Base-by-base conservation (phyloP, 2,888 invertebrate species). In the Calephelis perditalis region DNA sequence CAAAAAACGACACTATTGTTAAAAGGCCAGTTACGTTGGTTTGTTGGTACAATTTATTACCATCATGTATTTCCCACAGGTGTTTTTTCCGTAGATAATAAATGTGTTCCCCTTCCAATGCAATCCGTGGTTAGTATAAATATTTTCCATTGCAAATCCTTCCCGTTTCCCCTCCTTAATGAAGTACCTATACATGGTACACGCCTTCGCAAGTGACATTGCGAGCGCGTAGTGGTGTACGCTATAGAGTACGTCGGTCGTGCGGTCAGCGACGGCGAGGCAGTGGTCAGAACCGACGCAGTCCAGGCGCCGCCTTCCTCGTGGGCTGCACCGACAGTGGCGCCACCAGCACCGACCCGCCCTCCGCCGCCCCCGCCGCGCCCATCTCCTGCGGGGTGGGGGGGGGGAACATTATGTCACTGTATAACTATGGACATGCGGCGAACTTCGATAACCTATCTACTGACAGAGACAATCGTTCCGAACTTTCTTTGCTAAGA, bases 301-400 rank as follows among this genome's bases (percentile, higher is more conserved):
- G 87, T 70, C 93, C 92, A 70, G 93, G 93, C 74, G 93, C 92
- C 72, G 92, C 93, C 92, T 96, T 96, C 78, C 96, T 93, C 73
- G 95, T 95, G 68, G 96, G 96, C 86, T 96, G 96, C 78, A 96
- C 96, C 63, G 96, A 96, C 87, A 96, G 92, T 67, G 96, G 96
- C 72, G 95, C 95, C 74, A 94, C 92, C 76, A 95, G 86, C 79
- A 93, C 91, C 69, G 93, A 92, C 77, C 91, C 92, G 77, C 78
- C 82, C 71, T 75, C 79, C 91, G 89, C 75, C 85, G 89, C 69
- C 73, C 88, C 81, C 66, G 87, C 85, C 78, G 93, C 92, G 76
- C 95, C 95, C 88, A 95, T 92, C 83, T 95, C 96, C 95, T 96
- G 91, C 7, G 40, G 26, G 15, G n/a, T n/a, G n/a, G 15, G 15